Evolutionary conservation across 2,888 invertebrate genomes (phyloP).

Genomic region (Cabera pusaria): DNA sequence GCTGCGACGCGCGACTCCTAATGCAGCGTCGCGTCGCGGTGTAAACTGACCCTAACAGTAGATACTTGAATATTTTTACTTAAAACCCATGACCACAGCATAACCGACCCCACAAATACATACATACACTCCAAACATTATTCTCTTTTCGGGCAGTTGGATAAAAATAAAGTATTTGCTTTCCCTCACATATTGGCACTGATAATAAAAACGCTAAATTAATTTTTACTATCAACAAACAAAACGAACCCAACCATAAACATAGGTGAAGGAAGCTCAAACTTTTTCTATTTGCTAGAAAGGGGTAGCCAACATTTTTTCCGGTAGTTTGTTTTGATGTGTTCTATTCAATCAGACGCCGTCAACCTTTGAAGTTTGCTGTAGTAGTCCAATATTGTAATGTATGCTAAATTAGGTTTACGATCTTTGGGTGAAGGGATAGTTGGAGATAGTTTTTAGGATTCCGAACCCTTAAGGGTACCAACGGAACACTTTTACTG

Average conservation of each 20-base stretch:
- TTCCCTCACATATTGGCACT: constrained; percentile 4
- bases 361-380: constrained; percentile 29
- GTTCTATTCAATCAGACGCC: constrained; percentile 26
- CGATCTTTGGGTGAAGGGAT: constrained; percentile 10
- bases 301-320: constrained; percentile 57
- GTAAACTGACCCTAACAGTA: too few relatives aligned
- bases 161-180: too few relatives aligned
- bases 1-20: too few relatives aligned
- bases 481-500: too few relatives aligned
- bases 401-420: constrained; percentile 30
- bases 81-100: too few relatives aligned
- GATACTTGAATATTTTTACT: too few relatives aligned
- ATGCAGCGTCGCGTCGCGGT: too few relatives aligned
- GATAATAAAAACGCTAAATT: constrained; percentile 23
- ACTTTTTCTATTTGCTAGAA: constrained; percentile 33
- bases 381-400: constrained; percentile 22
- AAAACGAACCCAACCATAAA: constrained; percentile 22
- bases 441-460: too few relatives aligned
- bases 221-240: constrained; percentile 19
- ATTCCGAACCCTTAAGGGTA: too few relatives aligned
- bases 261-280: constrained; percentile 18
- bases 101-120: too few relatives aligned
- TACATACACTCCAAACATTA: too few relatives aligned
- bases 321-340: constrained; percentile 53
- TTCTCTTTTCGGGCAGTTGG: too few relatives aligned